Evolutionary conservation across 2,113 vertebrate species (phyloP).

Genomic region (Chaetorhynchus papuensis): DNA sequence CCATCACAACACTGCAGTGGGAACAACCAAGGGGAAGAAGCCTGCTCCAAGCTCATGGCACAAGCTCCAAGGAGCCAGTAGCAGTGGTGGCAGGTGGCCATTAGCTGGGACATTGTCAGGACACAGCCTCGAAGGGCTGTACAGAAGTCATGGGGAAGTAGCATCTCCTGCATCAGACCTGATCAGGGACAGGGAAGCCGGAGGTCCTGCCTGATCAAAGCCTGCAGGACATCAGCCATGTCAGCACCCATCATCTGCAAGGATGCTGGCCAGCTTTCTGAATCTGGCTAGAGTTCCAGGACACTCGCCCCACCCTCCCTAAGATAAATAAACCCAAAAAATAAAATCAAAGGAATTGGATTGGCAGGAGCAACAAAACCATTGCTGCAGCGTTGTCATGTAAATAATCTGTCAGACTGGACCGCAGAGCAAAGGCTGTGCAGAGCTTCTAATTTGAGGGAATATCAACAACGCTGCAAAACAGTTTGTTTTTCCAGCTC

Average conservation of each 20-base stretch:
- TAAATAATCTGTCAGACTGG: slow-evolving; percentile 9
- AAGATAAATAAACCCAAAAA: slow-evolving; percentile 7
- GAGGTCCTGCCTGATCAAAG: background rate
- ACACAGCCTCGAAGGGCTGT: background rate
- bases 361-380: slow-evolving; percentile 7
- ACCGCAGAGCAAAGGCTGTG: background rate
- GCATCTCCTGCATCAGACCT: rapidly evolving
- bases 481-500: slow-evolving; percentile 42
- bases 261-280: background rate
- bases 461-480: slow-evolving; percentile 16
- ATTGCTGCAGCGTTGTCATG: background rate
- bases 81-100: background rate
- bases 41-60: background rate
- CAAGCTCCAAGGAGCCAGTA: background rate
- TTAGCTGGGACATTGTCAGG: rapidly evolving
- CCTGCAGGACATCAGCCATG: background rate
- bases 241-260: background rate
- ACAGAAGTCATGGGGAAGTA: background rate
- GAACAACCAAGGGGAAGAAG: background rate
- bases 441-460: slow-evolving; percentile 38
- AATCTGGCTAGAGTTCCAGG: background rate
- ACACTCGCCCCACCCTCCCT: background rate
- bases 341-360: slow-evolving; percentile 20
- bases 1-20: rapidly evolving
- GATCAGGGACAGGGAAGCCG: rapidly evolving